Percentiles rank a stretch among this genome's conserved stretches.
Conservation (phyloP, 1,140 invertebrate species). For the Calephelis virginiensis region DNA sequence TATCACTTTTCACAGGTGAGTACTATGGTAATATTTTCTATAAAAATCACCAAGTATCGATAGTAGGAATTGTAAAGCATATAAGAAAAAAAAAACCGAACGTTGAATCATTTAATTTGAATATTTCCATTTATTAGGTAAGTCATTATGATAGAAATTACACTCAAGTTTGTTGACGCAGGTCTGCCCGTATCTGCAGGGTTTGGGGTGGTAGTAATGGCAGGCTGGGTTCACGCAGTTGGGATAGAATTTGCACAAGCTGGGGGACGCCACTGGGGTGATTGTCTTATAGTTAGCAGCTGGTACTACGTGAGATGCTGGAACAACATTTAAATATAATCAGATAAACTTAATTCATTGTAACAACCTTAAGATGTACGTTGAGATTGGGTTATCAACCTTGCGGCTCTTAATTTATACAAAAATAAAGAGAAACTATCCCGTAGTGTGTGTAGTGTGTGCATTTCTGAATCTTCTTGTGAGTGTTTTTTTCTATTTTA, state of each 20-base stretch:
- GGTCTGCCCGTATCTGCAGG: slow-evolving; percentile 81
- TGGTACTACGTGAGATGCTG: slow-evolving; percentile 83
- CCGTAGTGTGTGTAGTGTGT: too few relatives aligned
- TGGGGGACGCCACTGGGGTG: slow-evolving; percentile 54
- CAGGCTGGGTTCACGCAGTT: slow-evolving; percentile 80
- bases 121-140: slow-evolving; percentile 68
- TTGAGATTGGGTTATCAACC: too few relatives aligned
- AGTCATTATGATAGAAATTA: slow-evolving; percentile 80
- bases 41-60: too few relatives aligned
- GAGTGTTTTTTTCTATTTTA: too few relatives aligned
- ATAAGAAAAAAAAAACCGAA: slow-evolving; percentile 4
- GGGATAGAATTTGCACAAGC: slow-evolving; percentile 82
- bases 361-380: too few relatives aligned
- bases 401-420: too few relatives aligned
- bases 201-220: slow-evolving; percentile 82
- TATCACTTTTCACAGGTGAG: too few relatives aligned
- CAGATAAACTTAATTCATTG: too few relatives aligned
- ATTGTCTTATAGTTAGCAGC: slow-evolving; percentile 80
- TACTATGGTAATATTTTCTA: too few relatives aligned
- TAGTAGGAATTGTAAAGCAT: not conserved
- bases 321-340: slow-evolving; percentile 22
- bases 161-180: slow-evolving; percentile 83
- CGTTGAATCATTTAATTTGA: slow-evolving; percentile 37
- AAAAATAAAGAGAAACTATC: too few relatives aligned
- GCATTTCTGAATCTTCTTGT: too few relatives aligned